phyloP scores from a whole-genome alignment of 1,140 invertebrate species.

The Leucophenga varia region DNA sequence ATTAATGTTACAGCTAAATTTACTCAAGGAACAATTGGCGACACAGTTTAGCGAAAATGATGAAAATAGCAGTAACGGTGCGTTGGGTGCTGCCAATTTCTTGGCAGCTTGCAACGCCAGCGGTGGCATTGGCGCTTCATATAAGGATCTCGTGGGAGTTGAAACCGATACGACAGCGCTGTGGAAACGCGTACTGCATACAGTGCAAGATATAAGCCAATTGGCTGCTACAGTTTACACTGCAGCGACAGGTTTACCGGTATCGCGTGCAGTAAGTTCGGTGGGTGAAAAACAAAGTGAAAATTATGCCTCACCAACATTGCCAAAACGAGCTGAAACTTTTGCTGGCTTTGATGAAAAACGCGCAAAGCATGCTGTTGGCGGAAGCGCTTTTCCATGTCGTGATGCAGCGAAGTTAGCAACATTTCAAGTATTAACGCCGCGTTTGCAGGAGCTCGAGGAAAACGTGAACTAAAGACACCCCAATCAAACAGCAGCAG shows the following conservation, averaged over 20 bases:
- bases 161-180: conserved; percentile 66
- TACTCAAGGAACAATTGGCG: conserved; percentile 63
- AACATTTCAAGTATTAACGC: conserved; percentile 33
- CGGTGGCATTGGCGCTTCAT: conserved; percentile 53
- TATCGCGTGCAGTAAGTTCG: conserved; percentile 84
- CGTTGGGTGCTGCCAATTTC: conserved; percentile 40
- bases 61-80: conserved; percentile 12
- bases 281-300: conserved; percentile 87
- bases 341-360: conserved; percentile 89
- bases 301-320: conserved; percentile 75
- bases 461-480: conserved; percentile 37
- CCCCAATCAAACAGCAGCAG: conserved; percentile 2
- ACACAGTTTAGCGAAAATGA: conserved; percentile 19
- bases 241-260: conserved; percentile 68
- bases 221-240: conserved; percentile 71
- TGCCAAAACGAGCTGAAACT: conserved; percentile 90
- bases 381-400: conserved; percentile 19
- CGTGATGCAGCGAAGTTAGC: conserved; percentile 30
- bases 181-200: conserved; percentile 70
- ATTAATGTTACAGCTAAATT: conserved; percentile 76
- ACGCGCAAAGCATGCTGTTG: conserved; percentile 38
- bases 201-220: conserved; percentile 66
- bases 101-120: too few species aligned
- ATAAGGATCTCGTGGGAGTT: conserved; percentile 63
- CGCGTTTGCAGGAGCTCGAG: conserved; percentile 44